Evolutionary conservation across 2,797 vertebrate genomes (phyloP).

Genomic region (Percopsis omiscomaycus): DNA sequence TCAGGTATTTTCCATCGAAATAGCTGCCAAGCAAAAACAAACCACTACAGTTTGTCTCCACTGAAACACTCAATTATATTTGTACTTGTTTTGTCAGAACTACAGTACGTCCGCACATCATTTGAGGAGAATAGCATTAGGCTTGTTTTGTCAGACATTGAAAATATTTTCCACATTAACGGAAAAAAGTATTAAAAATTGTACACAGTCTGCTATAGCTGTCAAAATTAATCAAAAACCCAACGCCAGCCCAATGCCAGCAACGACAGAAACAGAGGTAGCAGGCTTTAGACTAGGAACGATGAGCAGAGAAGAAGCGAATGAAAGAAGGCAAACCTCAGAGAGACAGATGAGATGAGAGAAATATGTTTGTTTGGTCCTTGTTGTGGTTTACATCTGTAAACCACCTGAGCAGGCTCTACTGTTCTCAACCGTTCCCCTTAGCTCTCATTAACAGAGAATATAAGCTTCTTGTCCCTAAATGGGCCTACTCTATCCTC

Average conservation of each 20-base stretch:
- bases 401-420: slow-evolving; percentile 58
- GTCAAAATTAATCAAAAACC: slow-evolving; percentile 29
- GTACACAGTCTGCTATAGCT: slow-evolving; percentile 8
- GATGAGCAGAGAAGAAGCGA: slow-evolving; percentile 53
- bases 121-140: not conserved
- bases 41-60: not conserved
- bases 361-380: slow-evolving; percentile 76
- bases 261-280: slow-evolving; percentile 39
- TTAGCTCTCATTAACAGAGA: slow-evolving; percentile 20
- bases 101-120: not conserved
- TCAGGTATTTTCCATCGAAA: slow-evolving; percentile 71
- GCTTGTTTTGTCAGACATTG: not conserved
- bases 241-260: slow-evolving; percentile 29
- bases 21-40: slow-evolving; percentile 26
- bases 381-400: slow-evolving; percentile 78
- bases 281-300: slow-evolving; percentile 60
- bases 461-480: not conserved
- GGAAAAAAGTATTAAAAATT: not conserved
- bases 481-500: not conserved
- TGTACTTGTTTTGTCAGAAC: not conserved
- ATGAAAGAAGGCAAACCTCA: slow-evolving; percentile 74
- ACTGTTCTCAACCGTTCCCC: slow-evolving; percentile 32
- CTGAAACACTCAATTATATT: not conserved
- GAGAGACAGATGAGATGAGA: slow-evolving; percentile 77
- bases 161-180: not conserved